Percentiles rank a stretch among this genome's conserved stretches.
Conservation (phyloP, 2,113 vertebrate genomes). For the Gymnorhina tibicen region DNA sequence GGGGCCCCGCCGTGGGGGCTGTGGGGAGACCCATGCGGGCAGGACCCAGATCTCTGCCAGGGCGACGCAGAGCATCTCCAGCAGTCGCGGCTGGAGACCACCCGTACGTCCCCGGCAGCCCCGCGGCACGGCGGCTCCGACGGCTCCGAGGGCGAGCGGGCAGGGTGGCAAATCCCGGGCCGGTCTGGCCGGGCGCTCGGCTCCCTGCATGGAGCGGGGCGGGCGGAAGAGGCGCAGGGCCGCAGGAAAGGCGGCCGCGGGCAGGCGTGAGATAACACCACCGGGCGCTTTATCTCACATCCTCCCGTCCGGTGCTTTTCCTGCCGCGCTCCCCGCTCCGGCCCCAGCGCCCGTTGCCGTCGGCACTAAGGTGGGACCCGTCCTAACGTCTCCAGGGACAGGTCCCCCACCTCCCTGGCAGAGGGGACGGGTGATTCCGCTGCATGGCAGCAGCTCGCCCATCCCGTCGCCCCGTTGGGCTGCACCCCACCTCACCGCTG, state of each 20-base stretch:
- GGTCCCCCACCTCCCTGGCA: neutral
- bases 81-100: neutral
- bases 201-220: neutral
- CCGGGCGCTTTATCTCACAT: constrained; percentile 54
- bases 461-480: neutral
- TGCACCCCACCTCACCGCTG: neutral
- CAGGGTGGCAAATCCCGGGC: neutral
- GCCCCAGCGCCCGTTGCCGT: neutral
- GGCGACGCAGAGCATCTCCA: neutral
- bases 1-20: rapidly evolving
- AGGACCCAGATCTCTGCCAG: rapidly evolving
- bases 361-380: neutral
- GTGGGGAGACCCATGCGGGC: neutral
- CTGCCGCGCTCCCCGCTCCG: neutral
- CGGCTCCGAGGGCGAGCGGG: rapidly evolving
- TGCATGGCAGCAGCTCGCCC: neutral
- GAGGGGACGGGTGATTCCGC: neutral
- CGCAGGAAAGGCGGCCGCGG: constrained; percentile 40
- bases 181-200: rapidly evolving
- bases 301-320: constrained; percentile 43
- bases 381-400: neutral
- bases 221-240: constrained; percentile 32
- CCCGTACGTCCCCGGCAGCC: rapidly evolving
- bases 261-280: constrained; percentile 16
- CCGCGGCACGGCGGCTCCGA: rapidly evolving